Evolutionary conservation across 2,113 vertebrate species (phyloP), one percentile per base, ranked within the genome.

Genomic region (Syrmaticus mikado): DNA sequence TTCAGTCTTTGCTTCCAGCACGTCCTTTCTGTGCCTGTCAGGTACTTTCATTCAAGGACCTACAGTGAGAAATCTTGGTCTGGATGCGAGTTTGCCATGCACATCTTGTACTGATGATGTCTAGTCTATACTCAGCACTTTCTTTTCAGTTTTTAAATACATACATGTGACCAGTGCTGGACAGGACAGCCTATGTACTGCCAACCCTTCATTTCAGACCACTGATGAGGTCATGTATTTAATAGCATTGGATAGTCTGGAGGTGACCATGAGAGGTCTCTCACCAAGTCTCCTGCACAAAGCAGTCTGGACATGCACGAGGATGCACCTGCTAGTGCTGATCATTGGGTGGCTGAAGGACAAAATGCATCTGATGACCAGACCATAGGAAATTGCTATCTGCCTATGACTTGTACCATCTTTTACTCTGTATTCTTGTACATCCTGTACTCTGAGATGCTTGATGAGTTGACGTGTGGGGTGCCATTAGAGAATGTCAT

Each of bases 371-470:
- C 43, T 70, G 40, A 9, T 87, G 55, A 53, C 38, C 5, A 15
- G 50, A 24, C 13, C 8, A 3, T 53, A 36, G n/a, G 27, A 53
- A 28, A 28, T 30, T 53, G 15, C 6, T 22, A 19, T 5, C 1
- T 67, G 70, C 36, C 34, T 6, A 1, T 40, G 34, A 38, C 17
- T 34, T 70, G 14, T 65, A 32, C 8, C 0, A 0, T 76, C 10
- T 55, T 83, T 78, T 40, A 72, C 46, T 19, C 13, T 71, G 36
- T 52, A 53, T 14, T 53, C 52, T 28, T 28, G 52, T 53, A 53
- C 0, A 0, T 76, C 10, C 48, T 83, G 75, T 43, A 72, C 40
- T 19, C 11, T 70, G 36, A 70, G 55, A 27, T 24, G 13, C 67
- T 66, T 32, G 25, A 40, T 73, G 14, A 11, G 7, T 36, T 60